Evolutionary conservation across 2,888 invertebrate species (phyloP).

Genomic region (Apodemia zela): DNA sequence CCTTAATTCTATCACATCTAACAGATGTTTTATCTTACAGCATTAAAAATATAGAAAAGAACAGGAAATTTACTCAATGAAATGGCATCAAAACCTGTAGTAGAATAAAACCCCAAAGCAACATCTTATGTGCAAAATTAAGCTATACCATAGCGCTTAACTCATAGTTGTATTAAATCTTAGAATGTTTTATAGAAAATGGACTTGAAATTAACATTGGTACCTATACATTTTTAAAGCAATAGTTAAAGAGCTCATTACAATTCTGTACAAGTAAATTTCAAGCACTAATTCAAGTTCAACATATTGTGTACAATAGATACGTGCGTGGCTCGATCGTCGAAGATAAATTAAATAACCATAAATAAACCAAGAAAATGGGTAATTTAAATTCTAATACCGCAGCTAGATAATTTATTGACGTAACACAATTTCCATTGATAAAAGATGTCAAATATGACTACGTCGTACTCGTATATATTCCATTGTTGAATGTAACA

Average conservation of each 20-base stretch:
- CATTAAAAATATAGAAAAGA: no score
- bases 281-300: not conserved
- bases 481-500: not conserved
- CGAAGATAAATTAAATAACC: not conserved
- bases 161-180: not conserved
- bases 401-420: not conserved
- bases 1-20: no score
- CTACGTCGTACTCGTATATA: not conserved
- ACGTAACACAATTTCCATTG: not conserved
- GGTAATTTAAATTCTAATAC: not conserved
- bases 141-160: no score
- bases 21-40: no score
- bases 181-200: not conserved
- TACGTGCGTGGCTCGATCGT: not conserved
- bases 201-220: no score
- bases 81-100: no score
- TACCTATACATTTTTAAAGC: no score
- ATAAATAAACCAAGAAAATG: not conserved
- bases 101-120: no score
- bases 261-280: not conserved
- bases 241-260: not conserved
- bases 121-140: no score
- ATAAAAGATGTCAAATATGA: not conserved
- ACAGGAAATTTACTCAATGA: no score
- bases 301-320: not conserved